Base-by-base conservation (phyloP, 2,113 vertebrate genomes). In the Megaleporinus macrocephalus region DNA sequence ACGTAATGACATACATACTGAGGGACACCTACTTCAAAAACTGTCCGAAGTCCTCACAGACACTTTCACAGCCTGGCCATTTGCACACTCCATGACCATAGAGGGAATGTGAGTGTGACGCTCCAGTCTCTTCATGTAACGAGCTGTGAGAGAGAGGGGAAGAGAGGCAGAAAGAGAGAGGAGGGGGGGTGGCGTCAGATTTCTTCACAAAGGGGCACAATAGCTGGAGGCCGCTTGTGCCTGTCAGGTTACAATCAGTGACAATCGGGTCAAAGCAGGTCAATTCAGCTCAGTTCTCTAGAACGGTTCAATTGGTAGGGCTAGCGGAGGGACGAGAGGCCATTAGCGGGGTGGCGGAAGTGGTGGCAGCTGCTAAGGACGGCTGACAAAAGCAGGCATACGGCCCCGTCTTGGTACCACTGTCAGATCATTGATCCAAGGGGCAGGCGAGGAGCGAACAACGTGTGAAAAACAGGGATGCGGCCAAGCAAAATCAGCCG, bases 1-100 rank as follows among this genome's bases (percentile, higher is more conserved):
- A 75, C 30, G 59, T 22, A 30, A 10, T n/a, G 11, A 15, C 44
- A 51, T 6, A 41, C 61, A 65, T 29, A 76, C 36, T 65, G 29
- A 30, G 22, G 24, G 47, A 18, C 68, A 95, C 98, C 91, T 97
- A 99, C 98, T 99, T 99, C 92, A 99, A 95, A 95, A 99, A 99
- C 92, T 99, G 97, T 94, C 98, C 97, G 89, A 98, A 99, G 95
- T 99, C 98, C 92, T 99, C 98, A 88, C 97, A 99, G 95, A 99
- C 94, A 88, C 95, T 99, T 95, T 99, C 98, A 89, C 98, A 99
- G 93, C 98, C 98, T 73, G 98, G 98, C 98, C 98, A 99, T 92
- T 99, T 99, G 91, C 98, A 99, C 91, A 99, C 98, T 82, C 98
- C 98, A 86, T 99, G 98, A 87, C 98, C 98, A 74, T 99, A 99